A percentile compares a stretch with the other conserved stretches of the same genome.
Conservation (phyloP, 2,888 invertebrate species). For the Cheilosia vernalis region DNA sequence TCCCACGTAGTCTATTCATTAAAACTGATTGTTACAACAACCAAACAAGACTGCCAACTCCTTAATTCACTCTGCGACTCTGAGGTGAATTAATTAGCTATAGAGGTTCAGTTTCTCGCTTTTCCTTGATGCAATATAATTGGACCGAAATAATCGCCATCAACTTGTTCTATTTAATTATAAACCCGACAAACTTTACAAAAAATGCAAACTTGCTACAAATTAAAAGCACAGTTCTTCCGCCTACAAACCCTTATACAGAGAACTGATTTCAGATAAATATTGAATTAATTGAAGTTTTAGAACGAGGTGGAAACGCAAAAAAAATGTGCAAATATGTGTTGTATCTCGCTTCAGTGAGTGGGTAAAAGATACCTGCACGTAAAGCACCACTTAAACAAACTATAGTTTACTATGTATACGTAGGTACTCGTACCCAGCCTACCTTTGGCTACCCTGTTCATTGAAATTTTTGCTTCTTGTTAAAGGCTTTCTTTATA, state of each 20-base stretch:
- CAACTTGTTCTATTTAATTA: no score
- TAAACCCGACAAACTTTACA: no score
- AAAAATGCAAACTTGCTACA: no score
- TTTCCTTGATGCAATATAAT: no score
- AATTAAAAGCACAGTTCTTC: neutral
- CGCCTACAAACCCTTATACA: neutral
- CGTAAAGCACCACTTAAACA: constrained; percentile 19
- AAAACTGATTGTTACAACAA: no score
- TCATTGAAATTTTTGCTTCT: constrained; percentile 35
- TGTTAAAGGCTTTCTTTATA: constrained; percentile 21
- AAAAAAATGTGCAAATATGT: neutral
- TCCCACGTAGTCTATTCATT: no score
- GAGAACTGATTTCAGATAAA: constrained; percentile 25
- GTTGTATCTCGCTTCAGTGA: constrained; percentile 23
- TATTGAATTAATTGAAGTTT: constrained; percentile 34
- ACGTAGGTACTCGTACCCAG: neutral
- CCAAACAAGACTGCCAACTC: no score
- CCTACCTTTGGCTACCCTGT: constrained; percentile 7
- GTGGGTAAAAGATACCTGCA: constrained; percentile 24
- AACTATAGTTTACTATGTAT: constrained; percentile 8
- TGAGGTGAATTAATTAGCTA: no score
- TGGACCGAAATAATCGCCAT: no score
- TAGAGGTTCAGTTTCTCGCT: no score
- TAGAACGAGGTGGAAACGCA: neutral
- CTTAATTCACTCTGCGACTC: no score